Evolutionary conservation across 2,888 invertebrate genomes (phyloP).

Genomic region (Xylota segnis): DNA sequence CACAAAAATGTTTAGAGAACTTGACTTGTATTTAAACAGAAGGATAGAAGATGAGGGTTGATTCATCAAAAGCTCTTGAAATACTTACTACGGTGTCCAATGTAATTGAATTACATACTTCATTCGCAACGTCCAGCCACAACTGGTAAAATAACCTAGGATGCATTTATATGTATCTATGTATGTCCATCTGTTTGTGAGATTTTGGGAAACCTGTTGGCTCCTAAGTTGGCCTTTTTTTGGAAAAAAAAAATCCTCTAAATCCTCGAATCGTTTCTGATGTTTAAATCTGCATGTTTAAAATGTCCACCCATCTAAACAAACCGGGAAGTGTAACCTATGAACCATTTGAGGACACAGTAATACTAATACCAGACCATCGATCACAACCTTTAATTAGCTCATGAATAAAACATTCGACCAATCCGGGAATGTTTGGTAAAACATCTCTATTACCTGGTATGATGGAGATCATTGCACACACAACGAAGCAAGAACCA

Average conservation of each 20-base stretch:
- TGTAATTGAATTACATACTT: no score
- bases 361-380: neutral
- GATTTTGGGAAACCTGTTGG: neutral
- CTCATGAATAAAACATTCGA: slow-evolving; percentile 55
- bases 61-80: no score
- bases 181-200: neutral
- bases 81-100: no score
- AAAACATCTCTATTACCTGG: slow-evolving; percentile 49
- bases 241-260: neutral
- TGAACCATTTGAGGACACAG: neutral
- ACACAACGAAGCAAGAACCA: slow-evolving; percentile 17
- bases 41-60: no score
- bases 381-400: slow-evolving; percentile 45
- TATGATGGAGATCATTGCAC: slow-evolving; percentile 13
- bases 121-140: no score
- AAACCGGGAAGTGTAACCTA: slow-evolving; percentile 1
- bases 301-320: neutral
- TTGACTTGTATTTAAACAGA: no score
- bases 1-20: no score
- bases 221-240: neutral
- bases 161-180: no score
- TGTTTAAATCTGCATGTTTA: neutral
- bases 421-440: slow-evolving; percentile 26
- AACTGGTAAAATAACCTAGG: no score
- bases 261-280: neutral